Evolutionary conservation across 1,140 invertebrate genomes (phyloP).

Genomic region (Cotesia typhae): DNA sequence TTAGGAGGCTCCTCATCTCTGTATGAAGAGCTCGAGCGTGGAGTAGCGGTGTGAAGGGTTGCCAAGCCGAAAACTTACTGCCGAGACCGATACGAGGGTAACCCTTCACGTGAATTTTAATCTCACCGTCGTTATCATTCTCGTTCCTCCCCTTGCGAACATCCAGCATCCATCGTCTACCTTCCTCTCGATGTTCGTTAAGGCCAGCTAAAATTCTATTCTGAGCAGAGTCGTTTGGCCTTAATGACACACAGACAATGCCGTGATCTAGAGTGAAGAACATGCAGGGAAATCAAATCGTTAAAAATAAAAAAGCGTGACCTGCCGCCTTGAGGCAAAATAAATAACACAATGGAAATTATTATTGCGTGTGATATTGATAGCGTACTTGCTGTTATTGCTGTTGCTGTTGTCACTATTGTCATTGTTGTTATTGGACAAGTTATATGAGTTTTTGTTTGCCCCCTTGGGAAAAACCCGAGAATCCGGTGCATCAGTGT

Average conservation of each 20-base stretch:
- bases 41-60: slow-evolving; percentile 13
- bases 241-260: slow-evolving; percentile 45
- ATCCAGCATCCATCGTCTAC: not conserved
- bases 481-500: not conserved
- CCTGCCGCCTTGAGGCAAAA: not conserved
- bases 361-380: not conserved
- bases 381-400: not conserved
- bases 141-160: not conserved
- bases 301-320: not conserved
- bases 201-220: slow-evolving; percentile 41
- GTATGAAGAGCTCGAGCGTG: slow-evolving; percentile 17
- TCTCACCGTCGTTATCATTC: slow-evolving; percentile 37
- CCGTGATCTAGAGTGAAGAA: not conserved
- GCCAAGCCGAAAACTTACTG: not conserved
- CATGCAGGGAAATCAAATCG: not conserved
- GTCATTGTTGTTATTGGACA: no score
- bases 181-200: slow-evolving; percentile 43
- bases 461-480: no score
- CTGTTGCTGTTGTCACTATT: not conserved
- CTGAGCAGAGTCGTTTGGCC: slow-evolving; percentile 43
- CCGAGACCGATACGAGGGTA: not conserved
- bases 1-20: slow-evolving; percentile 35
- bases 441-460: no score
- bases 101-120: slow-evolving; percentile 47
- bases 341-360: slow-evolving; percentile 8